Evolutionary conservation across 1,140 invertebrate genomes (phyloP).

Genomic region (Thrips palmi): DNA sequence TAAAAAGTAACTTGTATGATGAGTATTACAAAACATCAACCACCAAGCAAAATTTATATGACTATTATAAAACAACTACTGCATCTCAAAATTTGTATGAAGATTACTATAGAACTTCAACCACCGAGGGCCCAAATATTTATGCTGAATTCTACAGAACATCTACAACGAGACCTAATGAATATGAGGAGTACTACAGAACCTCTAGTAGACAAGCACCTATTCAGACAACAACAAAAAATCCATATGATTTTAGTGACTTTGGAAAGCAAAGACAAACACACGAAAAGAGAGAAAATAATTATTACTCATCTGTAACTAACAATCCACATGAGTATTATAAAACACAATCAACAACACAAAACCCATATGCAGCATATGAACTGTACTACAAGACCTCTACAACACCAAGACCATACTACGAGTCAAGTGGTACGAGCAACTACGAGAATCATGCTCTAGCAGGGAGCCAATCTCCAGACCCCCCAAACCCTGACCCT

Average conservation of each 20-base stretch:
- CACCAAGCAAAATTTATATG: constrained; percentile 2
- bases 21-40: constrained; percentile 2
- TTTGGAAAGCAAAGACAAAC: constrained; percentile 7
- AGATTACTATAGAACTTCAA: not conserved
- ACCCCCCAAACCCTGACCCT: too few species aligned
- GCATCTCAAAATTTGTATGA: constrained; percentile 8
- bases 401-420: constrained; percentile 4
- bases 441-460: too few species aligned
- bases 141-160: too few species aligned
- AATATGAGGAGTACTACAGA: too few species aligned
- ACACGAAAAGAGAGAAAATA: not conserved
- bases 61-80: constrained; percentile 2
- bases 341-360: constrained; percentile 4
- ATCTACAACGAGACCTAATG: too few species aligned
- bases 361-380: not conserved
- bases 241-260: constrained; percentile 11
- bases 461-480: too few species aligned
- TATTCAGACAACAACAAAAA: constrained; percentile 5
- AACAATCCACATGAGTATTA: constrained; percentile 2
- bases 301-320: constrained; percentile 3
- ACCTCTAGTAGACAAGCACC: too few species aligned
- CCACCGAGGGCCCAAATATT: too few species aligned
- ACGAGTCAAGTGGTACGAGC: too few species aligned
- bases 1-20: too few species aligned
- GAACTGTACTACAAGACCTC: not conserved